Evolutionary conservation across 1,140 invertebrate species (phyloP).

Genomic region (Dreissena rostriformis): DNA sequence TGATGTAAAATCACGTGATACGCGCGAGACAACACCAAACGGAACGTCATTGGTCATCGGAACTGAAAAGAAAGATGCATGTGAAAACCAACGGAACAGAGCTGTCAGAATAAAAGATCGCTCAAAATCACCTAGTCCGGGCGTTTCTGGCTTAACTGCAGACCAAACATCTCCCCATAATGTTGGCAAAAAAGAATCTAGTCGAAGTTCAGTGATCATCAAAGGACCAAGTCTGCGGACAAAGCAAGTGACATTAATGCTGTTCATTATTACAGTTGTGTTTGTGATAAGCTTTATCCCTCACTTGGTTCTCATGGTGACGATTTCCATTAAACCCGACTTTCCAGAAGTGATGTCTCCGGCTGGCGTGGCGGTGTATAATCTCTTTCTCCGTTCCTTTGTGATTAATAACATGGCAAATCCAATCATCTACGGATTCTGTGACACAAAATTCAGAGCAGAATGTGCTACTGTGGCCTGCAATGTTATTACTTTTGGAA

Average conservation of each 20-base stretch:
- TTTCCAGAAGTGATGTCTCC: slow-evolving; percentile 49
- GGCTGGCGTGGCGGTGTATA: slow-evolving; percentile 24
- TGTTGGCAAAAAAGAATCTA: too few species aligned
- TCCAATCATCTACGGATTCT: slow-evolving; percentile 69
- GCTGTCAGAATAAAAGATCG: too few species aligned
- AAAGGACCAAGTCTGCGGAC: slow-evolving; percentile 32
- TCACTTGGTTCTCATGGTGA: slow-evolving; percentile 59
- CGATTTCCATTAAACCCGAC: slow-evolving; percentile 50
- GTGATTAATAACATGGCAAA: slow-evolving; percentile 71
- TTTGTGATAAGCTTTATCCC: slow-evolving; percentile 66
- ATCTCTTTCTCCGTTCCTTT: slow-evolving; percentile 64
- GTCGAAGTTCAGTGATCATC: not conserved
- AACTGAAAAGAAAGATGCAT: too few species aligned
- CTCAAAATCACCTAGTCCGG: too few species aligned
- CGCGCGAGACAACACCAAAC: too few species aligned
- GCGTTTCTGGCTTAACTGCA: too few species aligned
- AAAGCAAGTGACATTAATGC: slow-evolving; percentile 58
- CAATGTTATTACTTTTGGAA: too few species aligned
- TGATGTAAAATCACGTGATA: too few species aligned
- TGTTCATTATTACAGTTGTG: slow-evolving; percentile 63
- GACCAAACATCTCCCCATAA: too few species aligned
- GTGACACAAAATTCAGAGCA: slow-evolving; percentile 63
- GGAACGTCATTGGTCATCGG: too few species aligned
- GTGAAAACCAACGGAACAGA: too few species aligned
- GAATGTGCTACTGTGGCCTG: slow-evolving; percentile 46